phyloP scores from a whole-genome alignment of 2,113 vertebrate genomes.

The Cyprinus carpio region DNA sequence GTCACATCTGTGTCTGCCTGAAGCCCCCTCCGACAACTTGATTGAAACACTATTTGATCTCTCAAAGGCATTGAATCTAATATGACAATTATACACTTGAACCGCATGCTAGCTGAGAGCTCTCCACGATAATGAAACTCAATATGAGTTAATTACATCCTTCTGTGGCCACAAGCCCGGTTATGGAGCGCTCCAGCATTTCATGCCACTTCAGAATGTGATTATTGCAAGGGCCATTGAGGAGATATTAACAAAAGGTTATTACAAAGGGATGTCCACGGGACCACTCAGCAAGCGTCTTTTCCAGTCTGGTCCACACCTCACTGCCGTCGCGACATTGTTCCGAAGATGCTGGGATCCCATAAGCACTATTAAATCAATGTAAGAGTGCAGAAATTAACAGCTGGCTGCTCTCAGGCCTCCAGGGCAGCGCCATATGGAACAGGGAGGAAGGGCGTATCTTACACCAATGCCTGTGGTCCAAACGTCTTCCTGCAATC shows the following conservation, averaged over 20 bases:
- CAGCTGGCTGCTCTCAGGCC: conserved; percentile 42
- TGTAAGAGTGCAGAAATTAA: conserved; percentile 34
- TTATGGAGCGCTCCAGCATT: conserved; percentile 70
- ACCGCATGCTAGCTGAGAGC: conserved; percentile 70
- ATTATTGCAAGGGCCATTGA: conserved; percentile 68
- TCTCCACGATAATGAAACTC: conserved; percentile 74
- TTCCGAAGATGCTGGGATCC: conserved; percentile 36
- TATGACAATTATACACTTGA: conserved; percentile 78
- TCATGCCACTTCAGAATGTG: conserved; percentile 57
- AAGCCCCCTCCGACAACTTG: conserved; percentile 65
- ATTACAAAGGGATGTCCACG: conserved; percentile 60
- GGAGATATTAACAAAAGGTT: conserved; percentile 66
- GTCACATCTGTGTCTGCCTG: conserved; percentile 56
- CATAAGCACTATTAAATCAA: conserved; percentile 36
- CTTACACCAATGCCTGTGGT: conserved; percentile 62
- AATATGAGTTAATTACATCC: conserved; percentile 76
- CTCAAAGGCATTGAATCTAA: conserved; percentile 69
- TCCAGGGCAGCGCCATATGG: conserved; percentile 68
- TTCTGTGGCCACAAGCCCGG: conserved; percentile 70
- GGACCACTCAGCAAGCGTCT: conserved; percentile 2
- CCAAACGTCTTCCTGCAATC: conserved; percentile 64
- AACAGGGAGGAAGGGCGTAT: conserved; percentile 54
- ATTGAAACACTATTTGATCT: conserved; percentile 73
- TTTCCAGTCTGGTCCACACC: conserved; percentile 29
- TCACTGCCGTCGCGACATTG: conserved; percentile 12